Percentiles rank a stretch among this genome's conserved stretches.
Conservation (phyloP, 2,797 vertebrate genomes). For the Delichon dasypus region DNA sequence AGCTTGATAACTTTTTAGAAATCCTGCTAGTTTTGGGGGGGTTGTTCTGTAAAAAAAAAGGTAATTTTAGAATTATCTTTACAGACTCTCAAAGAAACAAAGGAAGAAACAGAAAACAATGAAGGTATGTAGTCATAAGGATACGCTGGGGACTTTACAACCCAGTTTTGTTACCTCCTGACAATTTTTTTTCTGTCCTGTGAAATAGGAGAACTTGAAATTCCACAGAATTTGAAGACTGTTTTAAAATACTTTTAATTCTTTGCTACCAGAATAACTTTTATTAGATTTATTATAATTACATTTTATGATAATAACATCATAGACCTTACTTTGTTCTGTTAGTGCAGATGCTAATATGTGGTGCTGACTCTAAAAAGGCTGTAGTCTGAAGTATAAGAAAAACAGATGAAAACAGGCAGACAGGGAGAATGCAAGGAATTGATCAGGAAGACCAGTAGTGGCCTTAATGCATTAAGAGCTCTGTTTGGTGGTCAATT, state of each 20-base stretch:
- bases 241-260: not conserved
- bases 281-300: not conserved
- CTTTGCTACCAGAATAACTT: not conserved
- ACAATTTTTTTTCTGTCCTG: not conserved
- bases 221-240: not conserved
- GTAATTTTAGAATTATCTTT: not conserved
- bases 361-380: not conserved
- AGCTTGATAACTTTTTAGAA: not conserved
- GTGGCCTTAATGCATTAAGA: not conserved
- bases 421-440: not conserved
- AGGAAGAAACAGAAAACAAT: slow-evolving; percentile 87
- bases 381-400: not conserved
- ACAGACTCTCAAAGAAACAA: slow-evolving; percentile 92
- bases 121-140: slow-evolving; percentile 71
- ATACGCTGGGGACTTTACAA: not conserved
- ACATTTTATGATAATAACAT: not conserved
- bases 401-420: not conserved
- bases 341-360: not conserved
- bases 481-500: not conserved
- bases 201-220: not conserved
- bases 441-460: not conserved
- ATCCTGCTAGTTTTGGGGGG: not conserved
- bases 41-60: not conserved
- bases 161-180: not conserved
- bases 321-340: not conserved